A percentile compares a stretch with the other conserved stretches of the same genome.
Evolutionary conservation across 1,140 invertebrate species (phyloP).

Genomic region (Drosophila nasuta): DNA sequence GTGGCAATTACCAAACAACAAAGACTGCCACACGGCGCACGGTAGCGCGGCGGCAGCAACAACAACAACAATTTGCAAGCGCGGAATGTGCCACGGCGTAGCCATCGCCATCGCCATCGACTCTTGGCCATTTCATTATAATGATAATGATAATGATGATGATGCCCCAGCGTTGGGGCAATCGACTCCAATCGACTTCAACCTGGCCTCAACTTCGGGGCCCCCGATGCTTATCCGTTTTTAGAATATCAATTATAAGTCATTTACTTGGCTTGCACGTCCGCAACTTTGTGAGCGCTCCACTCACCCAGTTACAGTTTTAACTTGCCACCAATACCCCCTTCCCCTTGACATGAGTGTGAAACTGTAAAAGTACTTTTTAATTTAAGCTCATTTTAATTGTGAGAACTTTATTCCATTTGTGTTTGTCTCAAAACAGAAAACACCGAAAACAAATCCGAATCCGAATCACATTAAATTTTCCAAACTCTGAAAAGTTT

Average conservation of each 20-base stretch:
- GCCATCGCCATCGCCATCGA: conserved; percentile 29
- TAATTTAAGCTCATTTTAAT: conserved; percentile 83
- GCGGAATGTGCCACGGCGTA: conserved; percentile 33
- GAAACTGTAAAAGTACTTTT: conserved; percentile 82
- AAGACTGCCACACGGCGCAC: conserved; percentile 45
- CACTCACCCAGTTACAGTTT: conserved; percentile 66
- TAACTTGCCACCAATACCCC: not conserved
- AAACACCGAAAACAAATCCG: conserved; percentile 13
- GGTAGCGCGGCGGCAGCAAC: conserved; percentile 54
- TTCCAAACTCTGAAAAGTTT: not conserved
- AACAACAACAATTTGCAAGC: conserved; percentile 66
- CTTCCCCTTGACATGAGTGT: conserved; percentile 55
- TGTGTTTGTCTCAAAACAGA: conserved; percentile 38
- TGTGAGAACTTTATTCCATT: conserved; percentile 83
- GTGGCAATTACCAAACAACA: conserved; percentile 70
- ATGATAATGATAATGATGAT: conserved; percentile 70
- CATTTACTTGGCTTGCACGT: conserved; percentile 78
- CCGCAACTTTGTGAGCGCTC: conserved; percentile 50
- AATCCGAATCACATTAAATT: conserved; percentile 63
- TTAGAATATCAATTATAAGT: conserved; percentile 83
- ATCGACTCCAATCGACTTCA: conserved; percentile 5
- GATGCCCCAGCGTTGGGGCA: conserved; percentile 18
- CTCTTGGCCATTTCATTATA: conserved; percentile 74
- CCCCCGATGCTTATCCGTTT: conserved; percentile 77
- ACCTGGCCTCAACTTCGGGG: no score